These are phyloP conservation scores for Anhinga anhinga DNA, from an alignment of 2,113 vertebrate species.

Conservation along the genomic window DNA sequence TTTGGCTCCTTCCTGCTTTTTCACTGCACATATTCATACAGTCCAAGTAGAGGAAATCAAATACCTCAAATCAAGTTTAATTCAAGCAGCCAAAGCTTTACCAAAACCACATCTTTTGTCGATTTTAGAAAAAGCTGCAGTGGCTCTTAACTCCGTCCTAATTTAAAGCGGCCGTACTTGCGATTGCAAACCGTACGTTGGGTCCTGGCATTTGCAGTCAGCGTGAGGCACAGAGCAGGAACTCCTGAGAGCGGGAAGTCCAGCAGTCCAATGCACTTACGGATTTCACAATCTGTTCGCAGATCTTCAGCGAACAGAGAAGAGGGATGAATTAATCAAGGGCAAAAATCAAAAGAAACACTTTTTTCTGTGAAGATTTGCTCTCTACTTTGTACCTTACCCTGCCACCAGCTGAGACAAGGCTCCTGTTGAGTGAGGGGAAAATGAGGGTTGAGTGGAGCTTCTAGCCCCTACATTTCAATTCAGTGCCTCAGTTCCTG, in stretches of 20 bases:
- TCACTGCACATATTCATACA: neutral
- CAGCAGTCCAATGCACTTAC: accelerated
- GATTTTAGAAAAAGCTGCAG: neutral
- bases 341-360: neutral
- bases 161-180: neutral
- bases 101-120: neutral
- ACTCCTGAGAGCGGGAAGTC: neutral
- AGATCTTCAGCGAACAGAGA: neutral
- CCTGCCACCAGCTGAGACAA: neutral
- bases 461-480: neutral
- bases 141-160: neutral
- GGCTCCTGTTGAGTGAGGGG: neutral
- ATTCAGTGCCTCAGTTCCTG: neutral
- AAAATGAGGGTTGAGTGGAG: neutral
- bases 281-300: neutral
- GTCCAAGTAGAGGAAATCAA: neutral
- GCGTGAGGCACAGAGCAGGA: neutral
- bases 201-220: neutral
- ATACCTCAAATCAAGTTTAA: neutral
- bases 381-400: neutral
- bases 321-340: neutral
- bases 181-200: neutral
- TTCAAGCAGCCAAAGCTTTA: neutral
- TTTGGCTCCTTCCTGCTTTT: neutral
- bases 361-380: neutral